These are phyloP conservation scores for Mastigias papua DNA, from an alignment of 30 jellyfish, hydroid and myxozoan genomes.

Conservation along the genomic window DNA sequence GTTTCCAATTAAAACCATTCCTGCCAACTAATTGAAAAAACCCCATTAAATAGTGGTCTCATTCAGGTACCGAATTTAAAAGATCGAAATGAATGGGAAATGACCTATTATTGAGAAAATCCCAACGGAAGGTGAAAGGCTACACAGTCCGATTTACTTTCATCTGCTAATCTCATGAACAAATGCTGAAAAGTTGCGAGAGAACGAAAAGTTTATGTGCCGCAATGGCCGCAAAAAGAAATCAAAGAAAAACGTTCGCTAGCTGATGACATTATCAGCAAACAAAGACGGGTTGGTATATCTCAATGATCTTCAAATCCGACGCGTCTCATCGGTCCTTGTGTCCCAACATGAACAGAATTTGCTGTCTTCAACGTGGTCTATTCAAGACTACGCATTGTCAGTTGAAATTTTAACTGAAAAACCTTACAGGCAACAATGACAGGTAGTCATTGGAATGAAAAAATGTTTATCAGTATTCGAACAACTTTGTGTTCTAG, in stretches of 20 bases:
- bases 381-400: no score
- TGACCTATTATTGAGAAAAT: neutral
- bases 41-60: neutral
- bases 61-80: conserved; percentile 7
- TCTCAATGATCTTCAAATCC: neutral
- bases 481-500: no score
- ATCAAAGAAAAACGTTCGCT: neutral
- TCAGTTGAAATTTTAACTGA: no score
- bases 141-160: neutral
- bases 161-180: neutral
- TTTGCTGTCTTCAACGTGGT: no score
- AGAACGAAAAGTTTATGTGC: neutral
- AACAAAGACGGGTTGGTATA: neutral
- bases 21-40: neutral
- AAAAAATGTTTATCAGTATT: no score
- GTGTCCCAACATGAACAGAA: neutral
- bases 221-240: neutral
- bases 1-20: conserved; percentile 6
- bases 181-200: neutral
- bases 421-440: no score
- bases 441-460: no score
- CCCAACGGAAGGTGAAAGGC: conserved; percentile 4
- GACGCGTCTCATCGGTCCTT: neutral
- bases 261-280: no score
- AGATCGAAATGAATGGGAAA: neutral